phyloP scores from a whole-genome alignment of 92 coral and sea anemone species.

The Muricea muricata region DNA sequence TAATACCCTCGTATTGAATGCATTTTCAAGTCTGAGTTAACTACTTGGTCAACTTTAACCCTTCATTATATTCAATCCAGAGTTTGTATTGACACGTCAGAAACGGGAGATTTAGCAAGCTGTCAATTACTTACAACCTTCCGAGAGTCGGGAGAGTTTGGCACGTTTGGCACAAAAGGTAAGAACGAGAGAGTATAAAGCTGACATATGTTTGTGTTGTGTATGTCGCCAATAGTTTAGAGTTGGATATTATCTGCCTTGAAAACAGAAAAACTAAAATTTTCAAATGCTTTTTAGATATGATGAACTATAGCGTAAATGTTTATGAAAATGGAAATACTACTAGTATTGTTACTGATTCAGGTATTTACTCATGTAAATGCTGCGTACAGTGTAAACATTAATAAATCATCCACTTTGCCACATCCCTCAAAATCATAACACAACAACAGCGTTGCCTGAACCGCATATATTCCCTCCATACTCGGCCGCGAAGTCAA shows the following conservation, averaged over 20 bases:
- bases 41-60: too few relatives aligned
- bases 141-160: constrained; percentile 92
- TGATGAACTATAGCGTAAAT: constrained; percentile 87
- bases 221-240: background rate
- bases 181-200: background rate
- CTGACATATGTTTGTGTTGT: too few relatives aligned
- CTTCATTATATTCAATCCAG: constrained; percentile 48
- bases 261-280: too few relatives aligned
- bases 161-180: constrained; percentile 94
- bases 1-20: background rate
- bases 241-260: background rate
- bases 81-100: constrained; percentile 98
- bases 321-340: constrained; percentile 87
- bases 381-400: too few relatives aligned
- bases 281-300: constrained; percentile 63
- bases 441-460: too few relatives aligned
- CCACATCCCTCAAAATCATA: too few relatives aligned
- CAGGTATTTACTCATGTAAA: constrained; percentile 71
- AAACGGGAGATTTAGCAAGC: constrained; percentile 81
- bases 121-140: constrained; percentile 82
- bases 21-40: too few relatives aligned
- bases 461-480: too few relatives aligned
- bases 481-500: too few relatives aligned
- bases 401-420: too few relatives aligned
- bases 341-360: constrained; percentile 84